Evolutionary conservation across 2,797 vertebrate species (phyloP).

Genomic region (Peromyscus aztecus): DNA sequence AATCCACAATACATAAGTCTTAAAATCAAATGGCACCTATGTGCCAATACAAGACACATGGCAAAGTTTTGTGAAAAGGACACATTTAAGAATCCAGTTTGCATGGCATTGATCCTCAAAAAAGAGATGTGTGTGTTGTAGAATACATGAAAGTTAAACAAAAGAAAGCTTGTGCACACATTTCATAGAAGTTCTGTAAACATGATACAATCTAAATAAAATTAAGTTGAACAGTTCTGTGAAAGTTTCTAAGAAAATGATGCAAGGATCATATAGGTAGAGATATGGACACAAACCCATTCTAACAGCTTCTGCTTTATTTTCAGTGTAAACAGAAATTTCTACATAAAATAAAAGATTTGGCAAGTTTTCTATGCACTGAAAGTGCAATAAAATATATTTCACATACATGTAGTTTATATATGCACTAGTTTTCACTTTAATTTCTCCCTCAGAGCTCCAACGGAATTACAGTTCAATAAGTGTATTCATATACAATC

Average conservation of each 20-base stretch:
- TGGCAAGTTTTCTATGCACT: conserved; percentile 18
- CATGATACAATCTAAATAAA: neutral
- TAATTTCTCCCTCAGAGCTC: conserved; percentile 62
- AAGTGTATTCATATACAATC: conserved; percentile 73
- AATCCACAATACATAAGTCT: neutral
- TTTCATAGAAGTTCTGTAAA: conserved; percentile 25
- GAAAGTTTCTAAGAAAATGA: neutral
- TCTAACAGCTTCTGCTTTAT: conserved; percentile 9
- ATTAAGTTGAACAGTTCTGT: conserved; percentile 21
- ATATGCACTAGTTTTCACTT: neutral
- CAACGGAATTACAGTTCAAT: conserved; percentile 67
- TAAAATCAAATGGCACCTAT: conserved; percentile 28
- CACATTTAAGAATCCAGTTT: neutral
- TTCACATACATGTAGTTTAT: conserved; percentile 43
- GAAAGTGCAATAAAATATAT: neutral
- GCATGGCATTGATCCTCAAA: neutral
- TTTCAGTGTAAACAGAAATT: conserved; percentile 4
- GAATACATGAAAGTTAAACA: conserved; percentile 26
- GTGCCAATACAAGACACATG: neutral
- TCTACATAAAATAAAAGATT: conserved; percentile 49
- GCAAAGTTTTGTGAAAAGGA: neutral
- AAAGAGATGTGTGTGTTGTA: neutral
- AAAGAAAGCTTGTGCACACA: neutral
- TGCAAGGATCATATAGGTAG: neutral
- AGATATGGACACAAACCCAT: neutral